Evolutionary conservation across 92 coral and sea anemone genomes (phyloP).

Genomic region (Heliopora coerulea): DNA sequence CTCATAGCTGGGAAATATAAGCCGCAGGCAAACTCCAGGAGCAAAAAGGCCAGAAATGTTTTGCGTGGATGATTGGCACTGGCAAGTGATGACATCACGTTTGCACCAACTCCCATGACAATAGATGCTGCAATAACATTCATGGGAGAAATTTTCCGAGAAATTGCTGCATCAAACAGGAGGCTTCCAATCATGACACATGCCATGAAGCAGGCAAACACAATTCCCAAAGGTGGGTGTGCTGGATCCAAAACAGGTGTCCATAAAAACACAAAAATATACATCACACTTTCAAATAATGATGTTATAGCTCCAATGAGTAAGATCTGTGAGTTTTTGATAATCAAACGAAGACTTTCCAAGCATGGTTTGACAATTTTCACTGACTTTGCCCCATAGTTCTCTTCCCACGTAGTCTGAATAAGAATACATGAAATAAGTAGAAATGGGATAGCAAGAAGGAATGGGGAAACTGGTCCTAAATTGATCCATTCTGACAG

Average conservation of each 20-base stretch:
- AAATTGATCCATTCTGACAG: slow-evolving; percentile 86
- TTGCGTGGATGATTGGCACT: slow-evolving; percentile 86
- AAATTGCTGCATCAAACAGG: slow-evolving; percentile 65
- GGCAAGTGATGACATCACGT: slow-evolving; percentile 82
- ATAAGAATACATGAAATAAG: slow-evolving; percentile 70
- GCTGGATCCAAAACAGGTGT: slow-evolving; percentile 96
- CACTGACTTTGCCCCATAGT: slow-evolving; percentile 80
- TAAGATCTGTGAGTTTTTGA: slow-evolving; percentile 70
- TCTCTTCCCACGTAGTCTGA: slow-evolving; percentile 89
- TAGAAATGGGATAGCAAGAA: slow-evolving; percentile 89
- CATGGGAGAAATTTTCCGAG: slow-evolving; percentile 65
- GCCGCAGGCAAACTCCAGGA: slow-evolving; percentile 88
- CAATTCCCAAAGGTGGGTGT: slow-evolving; percentile 86
- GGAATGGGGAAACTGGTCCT: slow-evolving; percentile 97
- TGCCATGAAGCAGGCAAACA: slow-evolving; percentile 92
- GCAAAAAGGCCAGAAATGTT: slow-evolving; percentile 80
- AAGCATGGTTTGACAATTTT: slow-evolving; percentile 78
- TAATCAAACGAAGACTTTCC: slow-evolving; percentile 87
- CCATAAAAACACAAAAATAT: slow-evolving; percentile 96
- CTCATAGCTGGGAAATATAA: slow-evolving; percentile 98
- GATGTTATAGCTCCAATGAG: slow-evolving; percentile 87
- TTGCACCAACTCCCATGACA: slow-evolving; percentile 70
- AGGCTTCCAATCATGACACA: slow-evolving; percentile 88
- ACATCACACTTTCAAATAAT: slow-evolving; percentile 93
- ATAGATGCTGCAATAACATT: slow-evolving; percentile 67